Evolutionary conservation across 30 jellyfish, hydroid and myxozoan genomes (phyloP).

Genomic region (Chironex yamaguchii): DNA sequence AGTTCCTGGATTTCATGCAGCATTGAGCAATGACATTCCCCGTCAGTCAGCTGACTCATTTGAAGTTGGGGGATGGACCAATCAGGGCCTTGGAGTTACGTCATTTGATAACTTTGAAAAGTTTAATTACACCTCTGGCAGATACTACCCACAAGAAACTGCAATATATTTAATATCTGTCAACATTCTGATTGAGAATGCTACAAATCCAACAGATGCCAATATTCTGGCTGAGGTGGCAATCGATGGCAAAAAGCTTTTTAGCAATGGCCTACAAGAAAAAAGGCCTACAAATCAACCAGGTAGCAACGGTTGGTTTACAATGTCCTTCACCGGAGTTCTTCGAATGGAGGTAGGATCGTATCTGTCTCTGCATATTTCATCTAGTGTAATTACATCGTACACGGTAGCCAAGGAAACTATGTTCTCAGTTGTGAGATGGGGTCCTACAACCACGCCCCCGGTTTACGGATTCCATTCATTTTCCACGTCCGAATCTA

Average conservation of each 20-base stretch:
- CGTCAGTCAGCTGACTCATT: not conserved
- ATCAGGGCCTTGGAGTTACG: not conserved
- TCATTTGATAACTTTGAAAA: slow-evolving; percentile 47
- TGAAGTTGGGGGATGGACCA: slow-evolving; percentile 56
- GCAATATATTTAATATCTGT: slow-evolving; percentile 82
- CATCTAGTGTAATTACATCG: slow-evolving; percentile 9
- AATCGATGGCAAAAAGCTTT: slow-evolving; percentile 56
- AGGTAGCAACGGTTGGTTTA: slow-evolving; percentile 31
- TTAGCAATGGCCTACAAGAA: slow-evolving; percentile 69
- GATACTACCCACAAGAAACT: slow-evolving; percentile 46
- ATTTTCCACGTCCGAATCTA: slow-evolving; percentile 38
- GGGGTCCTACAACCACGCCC: slow-evolving; percentile 38
- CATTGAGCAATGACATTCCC: not conserved
- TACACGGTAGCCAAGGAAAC: slow-evolving; percentile 65
- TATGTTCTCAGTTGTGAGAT: slow-evolving; percentile 73
- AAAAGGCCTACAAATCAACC: slow-evolving; percentile 28
- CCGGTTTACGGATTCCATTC: slow-evolving; percentile 37
- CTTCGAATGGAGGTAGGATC: slow-evolving; percentile 70
- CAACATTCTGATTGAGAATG: slow-evolving; percentile 58
- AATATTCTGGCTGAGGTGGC: slow-evolving; percentile 43
- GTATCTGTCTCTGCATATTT: slow-evolving; percentile 29
- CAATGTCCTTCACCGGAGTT: slow-evolving; percentile 74
- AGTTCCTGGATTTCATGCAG: slow-evolving; percentile 65
- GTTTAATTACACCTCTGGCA: slow-evolving; percentile 25
- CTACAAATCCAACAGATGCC: slow-evolving; percentile 37